Evolutionary conservation across 2,888 invertebrate genomes (phyloP), one percentile per base, ranked within the genome.

Genomic region (Epinotia bilunana): DNA sequence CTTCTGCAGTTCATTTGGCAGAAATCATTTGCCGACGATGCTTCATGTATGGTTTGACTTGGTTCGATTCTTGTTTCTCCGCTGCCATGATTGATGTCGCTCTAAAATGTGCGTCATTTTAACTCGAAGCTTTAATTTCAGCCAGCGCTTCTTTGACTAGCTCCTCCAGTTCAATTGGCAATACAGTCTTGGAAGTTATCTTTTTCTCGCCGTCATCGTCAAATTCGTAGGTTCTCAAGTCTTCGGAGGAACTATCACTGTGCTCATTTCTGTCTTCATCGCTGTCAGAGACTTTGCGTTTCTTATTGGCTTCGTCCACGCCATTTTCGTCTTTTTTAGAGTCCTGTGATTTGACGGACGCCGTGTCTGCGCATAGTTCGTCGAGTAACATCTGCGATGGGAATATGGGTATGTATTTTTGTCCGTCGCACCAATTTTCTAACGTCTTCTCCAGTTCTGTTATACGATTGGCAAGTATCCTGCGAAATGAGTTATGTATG

Each of bases 371-470:
- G 49, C 96, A 95, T 79, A 89, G 86, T 78, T 93, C 94, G 46
- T 96, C 95, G 12, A 97, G 89, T n/a, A 97, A 89, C 84, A 96
- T 95, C 87, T 95, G 95, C 0, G 96, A 96, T 46, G 96, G 95
- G 71, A 95, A 95, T 83, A 94, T 91, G 64, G 94, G 93, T 58
- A 93, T 90, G 80, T 88, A 92, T 77, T 90, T 94, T 77, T 94
- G 90, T 1, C 92, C 93, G 75, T 95, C 95, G 73, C 95, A 94
- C 83, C 95, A 91, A 78, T 93, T 93, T 84, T 97, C 96, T 79
- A 97, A 91, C 65, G 97, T 95, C 84, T 96, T 96, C 83, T 98
- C 98, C 64, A 98, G 90, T 88, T 98, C 97, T n/a, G 96, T 95
- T 81, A 98, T 96, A 88, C 98, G 95, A 76, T 95, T 95, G 0